Evolutionary conservation across 1,140 invertebrate species (phyloP), one percentile per base, ranked within the genome.

Genomic region (Neodiprion pinetum): DNA sequence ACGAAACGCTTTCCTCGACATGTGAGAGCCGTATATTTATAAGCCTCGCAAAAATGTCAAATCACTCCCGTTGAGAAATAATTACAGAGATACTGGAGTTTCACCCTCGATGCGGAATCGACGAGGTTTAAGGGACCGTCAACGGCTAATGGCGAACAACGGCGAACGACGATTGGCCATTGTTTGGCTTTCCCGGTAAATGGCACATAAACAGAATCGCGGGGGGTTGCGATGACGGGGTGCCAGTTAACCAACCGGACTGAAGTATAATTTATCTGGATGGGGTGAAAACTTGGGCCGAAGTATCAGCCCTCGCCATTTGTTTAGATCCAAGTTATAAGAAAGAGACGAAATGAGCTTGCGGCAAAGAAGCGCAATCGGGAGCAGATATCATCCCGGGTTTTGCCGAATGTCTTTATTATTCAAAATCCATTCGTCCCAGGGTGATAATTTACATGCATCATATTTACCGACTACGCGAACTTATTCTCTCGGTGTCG

Each of bases 231-330:
- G 61, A 49, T 69, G 17, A 69, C 40, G 48, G 70, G 74, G 71
- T 74, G 67, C 65, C 74, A 72, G 76, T 81, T 82, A 82, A 81
- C 81, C 78, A 82, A 80, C 80, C 79, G 77, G 72, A 77, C 72
- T 78, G 75, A 78, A 82, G 74, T 80, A 82, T 80, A 80, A 82
- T 82, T 82, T 81, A 82, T 82, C 80, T 76, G 75, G 70, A 71
- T 11, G 53, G 11, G n/a, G 53, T 12, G n/a, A 61, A 61, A 61
- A 61, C 53, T 61, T 9, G 5, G 3, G 53, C 11, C 53, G 11
- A 61, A 61, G 53, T 61, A 61, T 61, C 53, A 61, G 5, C 28
- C 28, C 28, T 40, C 7, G 53, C 11, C 53, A 61, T 12, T 61
- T 17, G 53, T 61, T 61, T 61, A 12, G 53, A 8, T 17, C 3